These are phyloP conservation scores for Semnornis frantzii DNA, from an alignment of 2,113 vertebrate species.

Conservation along the genomic window DNA sequence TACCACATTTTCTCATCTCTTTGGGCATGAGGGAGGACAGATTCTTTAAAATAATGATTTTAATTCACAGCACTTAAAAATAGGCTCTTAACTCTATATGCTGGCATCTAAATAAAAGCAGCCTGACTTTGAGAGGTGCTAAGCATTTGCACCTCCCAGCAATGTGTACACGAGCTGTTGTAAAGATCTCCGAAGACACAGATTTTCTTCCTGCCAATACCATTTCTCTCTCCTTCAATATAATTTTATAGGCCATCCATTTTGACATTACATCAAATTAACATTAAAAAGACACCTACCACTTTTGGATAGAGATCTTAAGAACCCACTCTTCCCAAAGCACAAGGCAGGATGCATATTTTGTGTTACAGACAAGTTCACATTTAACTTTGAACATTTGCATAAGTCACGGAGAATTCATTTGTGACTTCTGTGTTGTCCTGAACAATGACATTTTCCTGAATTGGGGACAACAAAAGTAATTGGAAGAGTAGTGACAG, in stretches of 20 bases:
- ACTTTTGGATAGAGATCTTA: slow-evolving; percentile 21
- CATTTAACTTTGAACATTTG: slow-evolving; percentile 21
- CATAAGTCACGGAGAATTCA: slow-evolving; percentile 6
- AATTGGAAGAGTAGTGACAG: slow-evolving; percentile 27
- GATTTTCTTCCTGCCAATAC: slow-evolving; percentile 54
- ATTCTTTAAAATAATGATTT: slow-evolving; percentile 63
- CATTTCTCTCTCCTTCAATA: slow-evolving; percentile 46
- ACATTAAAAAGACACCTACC: slow-evolving; percentile 52
- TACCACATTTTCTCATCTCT: not conserved
- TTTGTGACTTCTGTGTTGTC: slow-evolving; percentile 51
- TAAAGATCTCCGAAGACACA: slow-evolving; percentile 66
- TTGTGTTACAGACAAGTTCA: slow-evolving; percentile 14
- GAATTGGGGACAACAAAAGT: slow-evolving; percentile 36
- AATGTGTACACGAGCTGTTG: slow-evolving; percentile 66
- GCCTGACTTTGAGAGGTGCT: slow-evolving; percentile 68
- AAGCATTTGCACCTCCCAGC: slow-evolving; percentile 67
- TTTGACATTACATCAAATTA: slow-evolving; percentile 62
- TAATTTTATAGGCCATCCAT: slow-evolving; percentile 53
- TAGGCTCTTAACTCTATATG: slow-evolving; percentile 58
- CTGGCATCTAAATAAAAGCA: slow-evolving; percentile 71
- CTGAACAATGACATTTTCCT: slow-evolving; percentile 57
- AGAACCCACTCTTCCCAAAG: not conserved
- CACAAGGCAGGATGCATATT: slow-evolving; percentile 28
- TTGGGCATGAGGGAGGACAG: slow-evolving; percentile 46
- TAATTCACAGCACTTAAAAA: slow-evolving; percentile 64